phyloP scores from a whole-genome alignment of 2,888 invertebrate species.

The Drepanosiphum platanoidis region DNA sequence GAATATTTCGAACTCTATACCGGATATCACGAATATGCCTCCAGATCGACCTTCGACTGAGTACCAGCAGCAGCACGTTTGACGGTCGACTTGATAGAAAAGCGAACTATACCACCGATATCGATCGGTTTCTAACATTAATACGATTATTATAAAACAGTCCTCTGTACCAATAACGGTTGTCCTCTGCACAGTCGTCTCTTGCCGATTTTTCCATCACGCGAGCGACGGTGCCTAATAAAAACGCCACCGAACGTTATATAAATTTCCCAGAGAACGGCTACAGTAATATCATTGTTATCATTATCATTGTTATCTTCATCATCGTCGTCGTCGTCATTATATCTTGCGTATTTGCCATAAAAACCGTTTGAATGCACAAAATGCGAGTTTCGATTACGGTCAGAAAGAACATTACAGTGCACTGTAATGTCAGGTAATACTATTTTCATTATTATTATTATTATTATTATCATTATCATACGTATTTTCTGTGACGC shows the following conservation, averaged over 20 bases:
- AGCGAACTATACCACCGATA: too few relatives aligned
- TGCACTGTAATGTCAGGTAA: not conserved
- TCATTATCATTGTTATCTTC: not conserved
- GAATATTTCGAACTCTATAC: too few relatives aligned
- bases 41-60: too few relatives aligned
- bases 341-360: not conserved
- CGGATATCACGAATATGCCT: too few relatives aligned
- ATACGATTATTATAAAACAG: too few relatives aligned
- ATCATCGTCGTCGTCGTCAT: not conserved
- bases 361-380: not conserved
- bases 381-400: constrained; percentile 2
- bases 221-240: not conserved
- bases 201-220: not conserved
- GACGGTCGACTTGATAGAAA: too few relatives aligned
- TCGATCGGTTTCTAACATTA: too few relatives aligned
- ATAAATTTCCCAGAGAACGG: not conserved
- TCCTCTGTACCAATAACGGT: too few relatives aligned
- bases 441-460: not conserved
- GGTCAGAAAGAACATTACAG: not conserved
- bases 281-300: not conserved
- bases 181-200: too few relatives aligned
- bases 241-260: too few relatives aligned
- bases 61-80: too few relatives aligned
- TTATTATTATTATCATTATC: not conserved
- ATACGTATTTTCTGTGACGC: constrained; percentile 12